A percentile compares a stretch with the other conserved stretches of the same genome.
phyloP scores from a whole-genome alignment of 2,113 vertebrate genomes.

The Sylvietta virens region DNA sequence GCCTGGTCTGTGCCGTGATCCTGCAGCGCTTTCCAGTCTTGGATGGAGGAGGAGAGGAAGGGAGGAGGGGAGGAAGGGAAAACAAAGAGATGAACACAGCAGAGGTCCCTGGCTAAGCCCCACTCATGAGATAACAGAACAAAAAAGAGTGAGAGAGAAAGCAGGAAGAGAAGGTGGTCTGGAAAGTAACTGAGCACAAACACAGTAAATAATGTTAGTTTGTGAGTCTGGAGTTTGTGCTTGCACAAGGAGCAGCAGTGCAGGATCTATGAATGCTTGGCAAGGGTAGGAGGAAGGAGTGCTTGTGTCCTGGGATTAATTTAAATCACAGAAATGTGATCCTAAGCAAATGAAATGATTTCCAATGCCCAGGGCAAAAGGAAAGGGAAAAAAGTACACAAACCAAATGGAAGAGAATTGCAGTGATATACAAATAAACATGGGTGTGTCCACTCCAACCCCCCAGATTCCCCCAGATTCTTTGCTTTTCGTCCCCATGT shows the following conservation, averaged over 20 bases:
- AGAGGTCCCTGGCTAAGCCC: background rate
- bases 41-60: background rate
- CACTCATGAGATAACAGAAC: background rate
- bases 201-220: background rate
- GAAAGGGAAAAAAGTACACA: background rate
- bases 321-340: background rate
- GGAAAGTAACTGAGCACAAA: background rate
- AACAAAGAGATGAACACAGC: background rate
- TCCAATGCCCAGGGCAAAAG: background rate
- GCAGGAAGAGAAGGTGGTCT: background rate
- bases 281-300: background rate
- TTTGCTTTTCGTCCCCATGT: background rate
- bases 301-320: background rate
- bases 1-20: background rate
- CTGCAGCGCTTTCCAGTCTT: background rate
- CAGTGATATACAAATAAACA: background rate
- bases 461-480: background rate
- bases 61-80: background rate
- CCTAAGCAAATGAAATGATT: background rate
- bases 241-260: background rate
- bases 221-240: background rate
- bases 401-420: background rate
- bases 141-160: background rate
- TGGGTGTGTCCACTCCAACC: fast-evolving
- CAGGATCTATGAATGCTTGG: background rate